Base-by-base conservation (phyloP, 2,113 vertebrate species). In the Pachyramphus minor region DNA sequence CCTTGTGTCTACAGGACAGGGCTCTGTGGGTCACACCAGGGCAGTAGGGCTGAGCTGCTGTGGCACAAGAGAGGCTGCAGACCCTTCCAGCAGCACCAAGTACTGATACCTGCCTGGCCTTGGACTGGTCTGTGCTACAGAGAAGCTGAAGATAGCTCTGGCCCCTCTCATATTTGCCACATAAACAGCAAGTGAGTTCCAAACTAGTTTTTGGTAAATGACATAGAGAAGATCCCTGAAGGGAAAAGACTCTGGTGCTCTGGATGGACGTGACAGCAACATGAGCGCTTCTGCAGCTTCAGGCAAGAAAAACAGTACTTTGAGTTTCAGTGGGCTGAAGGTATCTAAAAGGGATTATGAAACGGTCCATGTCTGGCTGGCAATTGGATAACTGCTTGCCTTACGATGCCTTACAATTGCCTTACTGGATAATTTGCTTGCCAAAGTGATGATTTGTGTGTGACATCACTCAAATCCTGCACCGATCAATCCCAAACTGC, bases 401-500 rank as follows among this genome's bases (percentile, higher is more conserved):
- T 15, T 75, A 14, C n/a, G n/a, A n/a, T n/a, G n/a, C n/a, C n/a
- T n/a, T n/a, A n/a, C n/a, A n/a, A n/a, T n/a, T n/a, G n/a, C n/a
- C n/a, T n/a, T n/a, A n/a, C n/a, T n/a, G n/a, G n/a, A n/a, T n/a
- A n/a, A n/a, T n/a, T n/a, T n/a, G n/a, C n/a, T n/a, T n/a, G n/a
- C 10, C n/a, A 19, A 55, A 56, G 24, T 24, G 11, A 10, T 33
- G 14, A 12, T 30, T 35, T 67, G 0, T 23, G 25, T 24, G 25
- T 41, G 31, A 20, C 23, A 59, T 35, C 0, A 1, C 33, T 12
- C 33, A 56, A 30, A 45, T 6, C 8, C 23, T 2, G 2, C 5
- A 11, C 39, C 0, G 0, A 23, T 41, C 14, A 10, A 19, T 14
- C 6, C 30, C 17, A 28, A 78, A 23, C 30, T 8, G 14, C 8